A percentile compares a stretch with the other conserved stretches of the same genome.
These are phyloP conservation scores for Mystacornis crossleyi DNA, from an alignment of 2,113 vertebrate species.

Conservation along the genomic window DNA sequence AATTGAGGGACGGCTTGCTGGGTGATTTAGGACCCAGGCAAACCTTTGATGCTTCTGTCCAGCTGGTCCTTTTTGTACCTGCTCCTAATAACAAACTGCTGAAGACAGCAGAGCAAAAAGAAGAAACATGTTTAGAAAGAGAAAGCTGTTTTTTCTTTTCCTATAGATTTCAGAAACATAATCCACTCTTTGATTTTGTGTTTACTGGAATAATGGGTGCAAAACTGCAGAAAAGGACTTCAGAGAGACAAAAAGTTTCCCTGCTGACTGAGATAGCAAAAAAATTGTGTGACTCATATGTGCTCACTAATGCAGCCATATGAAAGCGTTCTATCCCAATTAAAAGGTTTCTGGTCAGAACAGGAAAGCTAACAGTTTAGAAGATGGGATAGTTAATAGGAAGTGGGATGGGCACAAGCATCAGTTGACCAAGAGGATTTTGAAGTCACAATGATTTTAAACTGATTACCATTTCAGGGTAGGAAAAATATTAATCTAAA, in stretches of 20 bases:
- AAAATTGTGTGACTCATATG: not conserved
- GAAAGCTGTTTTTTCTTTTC: not conserved
- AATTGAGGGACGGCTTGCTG: not conserved
- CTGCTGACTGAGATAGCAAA: not conserved
- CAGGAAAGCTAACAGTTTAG: not conserved
- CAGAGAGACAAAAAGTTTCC: not conserved
- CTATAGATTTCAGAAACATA: not conserved
- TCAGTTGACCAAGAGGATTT: not conserved
- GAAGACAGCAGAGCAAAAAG: not conserved
- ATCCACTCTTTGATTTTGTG: not conserved
- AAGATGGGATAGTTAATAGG: not conserved
- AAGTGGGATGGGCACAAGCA: not conserved
- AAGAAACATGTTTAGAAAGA: not conserved
- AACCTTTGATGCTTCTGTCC: not conserved
- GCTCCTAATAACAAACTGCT: not conserved
- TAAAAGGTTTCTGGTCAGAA: not conserved
- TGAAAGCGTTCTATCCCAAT: not conserved
- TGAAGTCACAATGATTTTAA: not conserved
- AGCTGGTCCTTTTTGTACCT: not conserved
- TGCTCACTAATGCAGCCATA: not conserved
- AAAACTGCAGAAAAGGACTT: not conserved
- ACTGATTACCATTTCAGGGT: not conserved
- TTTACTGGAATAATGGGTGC: not conserved
- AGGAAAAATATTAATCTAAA: not conserved
- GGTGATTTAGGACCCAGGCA: not conserved